A percentile compares a stretch with the other conserved stretches of the same genome.
Evolutionary conservation across 2,888 invertebrate genomes (phyloP).

Genomic region (Sisyra terminalis): DNA sequence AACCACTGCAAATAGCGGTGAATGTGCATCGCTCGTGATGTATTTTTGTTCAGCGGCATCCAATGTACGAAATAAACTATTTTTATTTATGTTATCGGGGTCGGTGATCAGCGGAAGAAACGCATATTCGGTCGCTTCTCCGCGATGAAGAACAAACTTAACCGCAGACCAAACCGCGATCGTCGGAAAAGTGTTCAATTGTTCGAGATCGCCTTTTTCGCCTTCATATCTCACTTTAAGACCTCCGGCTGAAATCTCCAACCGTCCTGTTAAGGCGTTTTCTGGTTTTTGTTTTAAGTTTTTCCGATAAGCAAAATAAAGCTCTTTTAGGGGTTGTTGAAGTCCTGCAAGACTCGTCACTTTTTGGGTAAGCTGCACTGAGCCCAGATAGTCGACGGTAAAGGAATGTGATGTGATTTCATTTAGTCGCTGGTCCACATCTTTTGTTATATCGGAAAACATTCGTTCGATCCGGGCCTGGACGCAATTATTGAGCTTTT

Average conservation of each 20-base stretch:
- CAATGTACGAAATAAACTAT: constrained; percentile 42
- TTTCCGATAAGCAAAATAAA: constrained; percentile 48
- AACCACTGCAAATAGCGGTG: constrained; percentile 78
- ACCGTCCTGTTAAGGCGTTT: constrained; percentile 34
- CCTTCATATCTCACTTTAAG: constrained; percentile 55
- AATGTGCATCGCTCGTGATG: constrained; percentile 44
- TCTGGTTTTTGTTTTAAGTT: constrained; percentile 29
- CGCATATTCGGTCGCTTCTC: constrained; percentile 43
- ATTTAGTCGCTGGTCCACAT: constrained; percentile 37
- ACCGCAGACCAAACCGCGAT: constrained; percentile 90
- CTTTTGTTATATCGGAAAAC: constrained; percentile 56
- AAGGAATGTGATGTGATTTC: constrained; percentile 28
- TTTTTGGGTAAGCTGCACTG: constrained; percentile 58
- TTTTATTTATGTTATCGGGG: constrained; percentile 61
- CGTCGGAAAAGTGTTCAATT: constrained; percentile 70
- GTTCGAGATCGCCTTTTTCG: constrained; percentile 41
- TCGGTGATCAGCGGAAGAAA: constrained; percentile 74
- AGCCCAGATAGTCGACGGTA: constrained; percentile 68
- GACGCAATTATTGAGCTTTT: constrained; percentile 48
- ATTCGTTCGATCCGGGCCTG: constrained; percentile 77
- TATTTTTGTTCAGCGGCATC: constrained; percentile 36
- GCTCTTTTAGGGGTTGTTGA: constrained; percentile 59
- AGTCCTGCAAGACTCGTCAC: constrained; percentile 70
- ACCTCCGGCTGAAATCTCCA: constrained; percentile 52
- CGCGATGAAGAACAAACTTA: constrained; percentile 54